These are phyloP conservation scores for Orchesellides sinensis DNA, from an alignment of 2,888 invertebrate species.

Conservation along the genomic window DNA sequence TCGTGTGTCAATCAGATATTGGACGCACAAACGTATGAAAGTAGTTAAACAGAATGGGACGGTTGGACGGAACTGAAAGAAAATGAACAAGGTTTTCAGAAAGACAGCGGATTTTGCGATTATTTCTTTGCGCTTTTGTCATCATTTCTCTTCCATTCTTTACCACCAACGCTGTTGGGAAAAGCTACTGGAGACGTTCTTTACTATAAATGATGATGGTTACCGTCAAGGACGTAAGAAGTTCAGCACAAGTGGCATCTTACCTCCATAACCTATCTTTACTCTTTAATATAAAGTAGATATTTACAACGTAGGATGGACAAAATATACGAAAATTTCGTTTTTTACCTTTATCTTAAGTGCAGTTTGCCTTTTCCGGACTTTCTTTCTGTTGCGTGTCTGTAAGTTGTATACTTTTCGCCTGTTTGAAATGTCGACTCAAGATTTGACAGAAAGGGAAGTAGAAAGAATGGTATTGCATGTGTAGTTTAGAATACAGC, in stretches of 20 bases:
- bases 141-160: conserved; percentile 26
- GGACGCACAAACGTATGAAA: conserved; percentile 10
- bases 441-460: conserved; percentile 56
- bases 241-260: conserved; percentile 27
- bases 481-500: not conserved
- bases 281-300: too few species aligned
- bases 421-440: conserved; percentile 51
- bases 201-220: conserved; percentile 34
- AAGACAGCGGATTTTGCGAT: conserved; percentile 61
- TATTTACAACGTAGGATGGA: not conserved
- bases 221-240: conserved; percentile 12
- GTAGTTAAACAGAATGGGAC: conserved; percentile 33
- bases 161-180: not conserved
- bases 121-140: conserved; percentile 44
- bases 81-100: conserved; percentile 54
- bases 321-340: not conserved
- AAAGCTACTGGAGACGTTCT: too few species aligned
- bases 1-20: conserved; percentile 40
- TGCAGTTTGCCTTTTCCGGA: conserved; percentile 36
- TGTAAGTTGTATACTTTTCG: conserved; percentile 19
- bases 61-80: conserved; percentile 36
- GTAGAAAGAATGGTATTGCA: conserved; percentile 19
- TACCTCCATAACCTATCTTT: conserved; percentile 25
- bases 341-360: conserved; percentile 6
- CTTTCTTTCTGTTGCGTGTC: conserved; percentile 11